Evolutionary conservation across 2,797 vertebrate genomes (phyloP).

Genomic region (Orientallactaga sibirica): DNA sequence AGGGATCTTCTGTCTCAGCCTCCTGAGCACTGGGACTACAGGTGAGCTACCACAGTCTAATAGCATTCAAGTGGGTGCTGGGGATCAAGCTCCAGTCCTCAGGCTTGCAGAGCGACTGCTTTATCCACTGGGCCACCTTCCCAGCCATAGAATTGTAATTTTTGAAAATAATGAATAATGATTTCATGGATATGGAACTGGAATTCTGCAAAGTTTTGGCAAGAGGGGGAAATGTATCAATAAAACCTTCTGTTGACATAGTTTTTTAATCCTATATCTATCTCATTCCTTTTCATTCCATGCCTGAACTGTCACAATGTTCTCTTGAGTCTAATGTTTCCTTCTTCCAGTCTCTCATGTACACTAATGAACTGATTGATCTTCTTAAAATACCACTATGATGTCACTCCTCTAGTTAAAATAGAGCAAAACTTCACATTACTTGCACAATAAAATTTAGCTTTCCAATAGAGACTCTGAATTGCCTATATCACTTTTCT

Average conservation of each 20-base stretch:
- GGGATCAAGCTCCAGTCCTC: too few relatives aligned
- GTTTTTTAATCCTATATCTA: conserved; percentile 66
- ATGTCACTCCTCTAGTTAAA: not conserved
- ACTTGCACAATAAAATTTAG: not conserved
- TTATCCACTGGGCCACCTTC: too few relatives aligned
- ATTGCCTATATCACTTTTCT: not conserved
- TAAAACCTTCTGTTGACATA: conserved; percentile 67
- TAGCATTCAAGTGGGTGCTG: too few relatives aligned
- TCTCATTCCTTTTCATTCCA: not conserved
- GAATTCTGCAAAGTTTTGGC: conserved; percentile 37
- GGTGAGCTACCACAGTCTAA: too few relatives aligned
- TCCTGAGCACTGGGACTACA: too few relatives aligned
- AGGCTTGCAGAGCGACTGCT: too few relatives aligned
- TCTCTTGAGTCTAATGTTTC: not conserved
- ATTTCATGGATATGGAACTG: not conserved
- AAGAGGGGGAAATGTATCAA: conserved; percentile 29
- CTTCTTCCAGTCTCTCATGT: not conserved
- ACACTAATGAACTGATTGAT: not conserved
- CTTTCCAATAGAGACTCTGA: not conserved
- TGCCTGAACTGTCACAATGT: too few relatives aligned
- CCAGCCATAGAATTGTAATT: not conserved
- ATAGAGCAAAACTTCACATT: not conserved
- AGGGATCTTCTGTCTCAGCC: too few relatives aligned
- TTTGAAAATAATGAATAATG: conserved; percentile 3
- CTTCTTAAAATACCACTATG: not conserved